These are phyloP conservation scores for Lordiphosa collinella DNA, from an alignment of 1,140 invertebrate genomes.

Conservation along the genomic window DNA sequence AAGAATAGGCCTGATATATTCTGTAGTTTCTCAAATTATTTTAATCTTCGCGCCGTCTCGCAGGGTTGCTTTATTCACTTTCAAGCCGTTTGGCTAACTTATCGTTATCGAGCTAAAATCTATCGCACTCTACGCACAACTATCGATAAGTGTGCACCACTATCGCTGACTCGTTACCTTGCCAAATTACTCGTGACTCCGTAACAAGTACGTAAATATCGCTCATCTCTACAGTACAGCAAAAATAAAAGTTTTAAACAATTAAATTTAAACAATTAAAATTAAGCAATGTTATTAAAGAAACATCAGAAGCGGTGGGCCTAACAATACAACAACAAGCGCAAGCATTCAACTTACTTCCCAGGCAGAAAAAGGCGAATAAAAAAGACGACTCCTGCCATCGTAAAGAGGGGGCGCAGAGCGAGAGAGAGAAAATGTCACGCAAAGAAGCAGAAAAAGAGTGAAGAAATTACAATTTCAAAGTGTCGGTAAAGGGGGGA, in stretches of 20 bases:
- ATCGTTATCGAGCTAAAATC: no score
- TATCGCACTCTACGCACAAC: no score
- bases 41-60: no score
- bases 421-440: slow-evolving; percentile 71
- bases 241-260: slow-evolving; percentile 54
- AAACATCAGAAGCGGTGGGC: slow-evolving; percentile 18
- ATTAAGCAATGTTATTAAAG: slow-evolving; percentile 33
- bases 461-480: slow-evolving; percentile 63
- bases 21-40: no score
- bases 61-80: no score
- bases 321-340: slow-evolving; percentile 13
- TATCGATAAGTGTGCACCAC: no score
- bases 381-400: slow-evolving; percentile 25
- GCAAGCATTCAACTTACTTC: slow-evolving; percentile 6
- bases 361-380: slow-evolving; percentile 32
- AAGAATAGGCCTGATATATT: no score
- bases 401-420: slow-evolving; percentile 42
- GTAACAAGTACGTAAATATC: no score
- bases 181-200: no score
- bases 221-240: slow-evolving; percentile 33
- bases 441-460: slow-evolving; percentile 75
- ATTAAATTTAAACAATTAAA: slow-evolving; percentile 65
- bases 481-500: slow-evolving; percentile 22
- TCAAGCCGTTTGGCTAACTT: no score
- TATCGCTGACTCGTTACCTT: no score